Base-by-base conservation (phyloP, 2,113 vertebrate genomes). In the Tenebrosternarchus preto region DNA sequence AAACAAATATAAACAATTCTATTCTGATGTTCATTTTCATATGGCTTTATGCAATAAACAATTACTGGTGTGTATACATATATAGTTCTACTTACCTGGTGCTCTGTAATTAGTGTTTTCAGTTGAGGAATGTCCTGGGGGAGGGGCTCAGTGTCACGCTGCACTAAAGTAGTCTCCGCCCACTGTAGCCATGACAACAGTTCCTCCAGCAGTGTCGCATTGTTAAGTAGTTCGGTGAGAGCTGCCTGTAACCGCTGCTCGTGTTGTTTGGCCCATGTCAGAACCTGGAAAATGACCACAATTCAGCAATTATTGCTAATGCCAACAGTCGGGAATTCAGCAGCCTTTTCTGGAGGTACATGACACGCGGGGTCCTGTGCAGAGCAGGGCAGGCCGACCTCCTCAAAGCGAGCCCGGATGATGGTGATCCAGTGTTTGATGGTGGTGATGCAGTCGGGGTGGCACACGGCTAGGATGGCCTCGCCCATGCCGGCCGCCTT, bases 381-480 rank as follows among this genome's bases (percentile, higher is more conserved):
- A 27, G 46, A 63, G 12, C 61, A 19, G 29, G 3, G 19, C 16
- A 33, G 9, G 29, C 25, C 31, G 61, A 98, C 98, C 94, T 99
- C 98, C 88, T 99, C 98, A 0, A 98, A 99, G 77, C 98, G 94
- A 5, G 98, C 97, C 1, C 97, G 89, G 90, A 99, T 98, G 91
- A 99, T 99, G 86, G 97, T 99, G 93, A 98, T 97, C 98, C 98
- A 99, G 94, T 99, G 97, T 78, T 99, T 99, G 90, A 99, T 95
- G 57, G 97, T 99, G 84, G 97, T 99, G 91, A 99, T 95, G 89
- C 95, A 98, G 87, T 99, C 98, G 0, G 96, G 95, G 77, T 99
- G 98, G 84, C 98, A 99, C 67, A 94, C 88, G 0, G 94, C 92
- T 78, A 99, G 91, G 88, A 99, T 98, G 80, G 86, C 91, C 83